Conservation (phyloP, 2,113 vertebrate genomes). For the Lasiurus borealis region DNA sequence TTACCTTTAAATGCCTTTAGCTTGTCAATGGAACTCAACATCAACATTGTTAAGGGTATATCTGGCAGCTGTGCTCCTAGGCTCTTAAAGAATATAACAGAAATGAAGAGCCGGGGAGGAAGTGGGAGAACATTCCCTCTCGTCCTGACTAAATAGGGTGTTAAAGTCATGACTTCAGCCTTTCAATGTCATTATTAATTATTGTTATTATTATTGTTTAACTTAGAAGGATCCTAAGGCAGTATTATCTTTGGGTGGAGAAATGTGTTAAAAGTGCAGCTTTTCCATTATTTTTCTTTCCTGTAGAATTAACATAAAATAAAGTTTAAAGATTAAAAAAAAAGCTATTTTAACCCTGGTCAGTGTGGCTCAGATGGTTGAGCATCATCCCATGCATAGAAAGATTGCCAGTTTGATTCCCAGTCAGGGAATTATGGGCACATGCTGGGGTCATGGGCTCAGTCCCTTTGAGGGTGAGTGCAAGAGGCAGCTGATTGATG, state of each 20-base stretch:
- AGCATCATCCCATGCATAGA: not conserved
- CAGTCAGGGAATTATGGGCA: not conserved
- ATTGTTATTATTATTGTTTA: not conserved
- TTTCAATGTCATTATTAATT: not conserved
- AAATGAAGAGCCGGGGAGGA: not conserved
- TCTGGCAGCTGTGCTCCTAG: constrained; percentile 2
- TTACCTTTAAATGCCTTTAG: not conserved
- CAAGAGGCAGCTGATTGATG: not conserved
- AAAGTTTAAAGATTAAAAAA: not conserved
- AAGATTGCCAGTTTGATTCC: not conserved
- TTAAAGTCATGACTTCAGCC: not conserved
- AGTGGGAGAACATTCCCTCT: not conserved
- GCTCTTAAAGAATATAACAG: not conserved
- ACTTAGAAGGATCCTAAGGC: not conserved
- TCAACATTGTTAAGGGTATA: constrained; percentile 3
- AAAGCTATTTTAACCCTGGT: not conserved
- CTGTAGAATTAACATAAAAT: not conserved
- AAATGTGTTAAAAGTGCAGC: constrained; percentile 1
- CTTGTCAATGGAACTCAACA: not conserved
- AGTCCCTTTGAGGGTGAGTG: not conserved
- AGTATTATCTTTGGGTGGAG: not conserved
- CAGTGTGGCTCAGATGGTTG: not conserved
- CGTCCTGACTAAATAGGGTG: not conserved
- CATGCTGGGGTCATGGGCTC: not conserved
- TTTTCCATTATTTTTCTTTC: not conserved